These are phyloP conservation scores for Sabatieria punctata DNA, from an alignment of 2,888 invertebrate species.

Conservation along the genomic window DNA sequence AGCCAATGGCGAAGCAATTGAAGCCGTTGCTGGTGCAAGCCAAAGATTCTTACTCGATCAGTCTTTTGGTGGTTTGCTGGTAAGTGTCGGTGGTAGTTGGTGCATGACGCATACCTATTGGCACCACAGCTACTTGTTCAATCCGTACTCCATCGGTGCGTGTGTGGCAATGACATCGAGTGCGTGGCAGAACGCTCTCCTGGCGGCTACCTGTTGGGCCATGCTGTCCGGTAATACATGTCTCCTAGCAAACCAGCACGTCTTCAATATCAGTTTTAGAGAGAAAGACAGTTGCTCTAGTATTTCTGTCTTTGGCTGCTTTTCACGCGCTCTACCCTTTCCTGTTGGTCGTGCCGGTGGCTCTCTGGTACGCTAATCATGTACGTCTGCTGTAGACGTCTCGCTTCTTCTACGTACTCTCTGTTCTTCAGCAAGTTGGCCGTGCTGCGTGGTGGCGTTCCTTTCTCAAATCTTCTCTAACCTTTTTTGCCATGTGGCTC, in stretches of 20 bases:
- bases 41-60: too few species aligned
- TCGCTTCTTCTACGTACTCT: too few species aligned
- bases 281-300: neutral
- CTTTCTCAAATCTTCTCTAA: too few species aligned
- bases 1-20: too few species aligned
- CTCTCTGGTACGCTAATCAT: too few species aligned
- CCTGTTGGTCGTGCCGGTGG: neutral
- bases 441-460: too few species aligned
- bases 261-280: neutral
- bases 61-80: too few species aligned
- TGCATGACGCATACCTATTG: too few species aligned
- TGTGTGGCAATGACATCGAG: constrained; percentile 19
- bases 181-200: constrained; percentile 16
- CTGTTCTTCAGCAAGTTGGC: too few species aligned
- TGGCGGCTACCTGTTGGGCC: constrained; percentile 12
- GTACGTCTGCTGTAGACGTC: too few species aligned
- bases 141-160: constrained; percentile 20
- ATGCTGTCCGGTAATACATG: neutral
- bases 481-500: too few species aligned
- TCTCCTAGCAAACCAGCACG: neutral
- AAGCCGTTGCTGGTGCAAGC: neutral
- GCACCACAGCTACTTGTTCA: constrained; percentile 24
- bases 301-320: neutral
- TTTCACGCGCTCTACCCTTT: neutral
- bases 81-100: too few species aligned